phyloP scores from a whole-genome alignment of 2,888 invertebrate genomes.

The Ennomos fuscantarius region DNA sequence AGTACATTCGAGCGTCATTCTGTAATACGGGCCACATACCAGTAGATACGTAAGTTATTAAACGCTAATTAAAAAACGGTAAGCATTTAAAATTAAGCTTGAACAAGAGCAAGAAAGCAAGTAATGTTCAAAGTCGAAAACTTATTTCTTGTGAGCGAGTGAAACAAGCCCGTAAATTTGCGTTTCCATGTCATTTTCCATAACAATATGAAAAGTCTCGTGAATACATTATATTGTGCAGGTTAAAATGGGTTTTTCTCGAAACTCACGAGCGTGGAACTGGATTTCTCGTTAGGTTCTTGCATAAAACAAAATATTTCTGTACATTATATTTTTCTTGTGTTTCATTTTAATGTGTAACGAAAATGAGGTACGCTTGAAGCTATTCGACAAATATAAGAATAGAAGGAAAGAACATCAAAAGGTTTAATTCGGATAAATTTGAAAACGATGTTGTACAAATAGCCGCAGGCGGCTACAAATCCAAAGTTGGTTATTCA shows the following conservation, averaged over 20 bases:
- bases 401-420: no score
- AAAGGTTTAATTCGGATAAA: no score
- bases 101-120: conserved; percentile 52
- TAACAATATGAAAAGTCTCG: conserved; percentile 66
- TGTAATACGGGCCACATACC: no score
- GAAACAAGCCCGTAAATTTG: conserved; percentile 63
- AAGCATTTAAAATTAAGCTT: conserved; percentile 66
- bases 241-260: conserved; percentile 42
- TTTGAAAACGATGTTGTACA: no score
- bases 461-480: no score
- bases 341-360: background rate
- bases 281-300: background rate
- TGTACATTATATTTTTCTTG: background rate
- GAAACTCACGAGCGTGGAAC: conserved; percentile 5
- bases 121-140: conserved; percentile 66
- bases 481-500: no score
- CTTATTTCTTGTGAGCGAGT: conserved; percentile 62
- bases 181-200: conserved; percentile 66
- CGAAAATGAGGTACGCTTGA: no score
- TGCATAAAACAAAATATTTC: background rate
- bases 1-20: no score
- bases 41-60: conserved; percentile 49
- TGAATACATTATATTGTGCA: conserved; percentile 55
- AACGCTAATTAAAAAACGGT: conserved; percentile 52
- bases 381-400: no score